Base-by-base conservation (phyloP, 2,888 invertebrate genomes). In the Rugalucina vietnamica region DNA sequence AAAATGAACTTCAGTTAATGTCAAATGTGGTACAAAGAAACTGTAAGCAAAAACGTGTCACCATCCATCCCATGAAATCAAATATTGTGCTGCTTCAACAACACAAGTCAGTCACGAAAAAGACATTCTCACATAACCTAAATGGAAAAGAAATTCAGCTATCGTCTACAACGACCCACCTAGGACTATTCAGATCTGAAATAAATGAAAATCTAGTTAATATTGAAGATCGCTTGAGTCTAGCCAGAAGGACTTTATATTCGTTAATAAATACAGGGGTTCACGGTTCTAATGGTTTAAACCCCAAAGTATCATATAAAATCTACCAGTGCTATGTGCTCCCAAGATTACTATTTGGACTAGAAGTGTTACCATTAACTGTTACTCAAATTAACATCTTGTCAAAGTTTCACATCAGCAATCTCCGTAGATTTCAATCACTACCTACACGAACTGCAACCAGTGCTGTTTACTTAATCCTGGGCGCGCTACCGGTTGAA, bases 251-350 rank as follows among this genome's bases (percentile, higher is more conserved):
- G 24, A 71, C 71, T 8, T n/a, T 71, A 5, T 71, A 71, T 39
- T 4, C 71, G 4, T n/a, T 71, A 36, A 71, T 71, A n/a, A 71
- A 71, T 24, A 71, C 71, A 8, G 71, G 71, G 34, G 24, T 74
- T 4, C 54, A 50, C 49, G 74, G 74, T 3, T 74, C 74, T 10
- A 74, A 74, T 49, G 74, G 74, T 3, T 27, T 74, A 8, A 74
- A 43, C 29, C 74, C 74, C 3, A 3, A 14, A 49, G 34, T 49
- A n/a, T 74, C 50, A 21, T 50, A n/a, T 34, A 74, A 50, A 32
- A 43, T 74, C 3, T 74, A 50, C 32, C 54, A 50, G 74, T 50
- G 49, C 14, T 74, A 74, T n/a, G 74, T 74, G 24, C 24, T 74
- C 14, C 74, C 74, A 29, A 43, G 74, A 21, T 29, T 74, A 24